Base-by-base conservation (phyloP, 2,888 invertebrate genomes). In the Tenthredo livida region DNA sequence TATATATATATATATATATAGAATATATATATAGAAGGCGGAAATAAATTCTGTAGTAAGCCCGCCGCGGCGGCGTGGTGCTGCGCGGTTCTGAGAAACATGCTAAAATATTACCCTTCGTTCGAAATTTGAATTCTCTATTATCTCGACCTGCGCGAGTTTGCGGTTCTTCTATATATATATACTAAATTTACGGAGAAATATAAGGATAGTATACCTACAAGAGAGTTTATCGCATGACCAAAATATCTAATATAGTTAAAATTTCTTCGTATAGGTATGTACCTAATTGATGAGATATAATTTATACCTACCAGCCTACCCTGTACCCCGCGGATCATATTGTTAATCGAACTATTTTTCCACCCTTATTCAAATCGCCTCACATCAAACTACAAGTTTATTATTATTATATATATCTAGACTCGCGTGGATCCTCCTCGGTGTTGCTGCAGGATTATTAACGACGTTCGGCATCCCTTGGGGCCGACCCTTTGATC, bases 381-480 rank as follows among this genome's bases (percentile, higher is more conserved):
- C 25, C 7, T n/a, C 6, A 67, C 33, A 33, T 17, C 33, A 33
- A 40, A 73, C 15, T 43, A 21, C 73, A 21, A 73, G 73, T n/a
- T n/a, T n/a, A n/a, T n/a, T n/a, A n/a, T n/a, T 50, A 29, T 29
- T 29, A 29, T 77, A 25, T n/a, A 54, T 15, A 37, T 25, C 5
- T 33, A 29, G 33, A 7, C 25, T 6, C 67, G 43, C 43, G 43
- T 47, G 43, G 43, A 73, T 73, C 73, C 73, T 29, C 1, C 29
- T 2, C 29, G n/a, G n/a, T n/a, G 73, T 0, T 61, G 61, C n/a
- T 72, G 10, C 75, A 47, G 47, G 80, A 1, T 80, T 50, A 54
- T 29, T 61, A 61, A 80, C 80, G 80, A 80, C 80, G 33, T 61
- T 40, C 15, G 37, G 77, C 1, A n/a, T 61, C 80, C 61, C 80